Base-by-base conservation (phyloP, 2,113 vertebrate species). In the Microcebus griseorufus region DNA sequence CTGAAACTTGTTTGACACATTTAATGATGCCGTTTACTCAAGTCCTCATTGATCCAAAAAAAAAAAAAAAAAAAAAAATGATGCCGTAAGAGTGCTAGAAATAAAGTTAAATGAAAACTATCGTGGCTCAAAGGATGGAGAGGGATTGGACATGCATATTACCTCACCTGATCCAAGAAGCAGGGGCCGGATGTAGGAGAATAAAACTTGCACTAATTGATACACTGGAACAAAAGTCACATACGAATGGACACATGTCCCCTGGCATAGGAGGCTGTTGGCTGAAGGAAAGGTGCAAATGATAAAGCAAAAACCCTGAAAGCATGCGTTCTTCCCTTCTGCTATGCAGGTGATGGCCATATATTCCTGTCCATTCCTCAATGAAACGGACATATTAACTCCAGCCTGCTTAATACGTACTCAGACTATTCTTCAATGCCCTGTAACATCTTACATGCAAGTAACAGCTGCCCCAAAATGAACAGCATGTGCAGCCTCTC, bases 1-100 rank as follows among this genome's bases (percentile, higher is more conserved):
- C 48, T 73, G 48, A 91, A 86, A 81, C 45, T n/a, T 84, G 64
- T 70, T 97, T 88, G 89, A 85, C 65, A 93, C 76, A 88, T 84
- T 90, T 45, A 91, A 80, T 37, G 37, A 93, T n/a, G n/a, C n/a
- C n/a, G n/a, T n/a, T n/a, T n/a, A n/a, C n/a, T n/a, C n/a, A n/a
- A n/a, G n/a, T n/a, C n/a, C n/a, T n/a, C n/a, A n/a, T n/a, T n/a
- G n/a, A n/a, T n/a, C n/a, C n/a, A n/a, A n/a, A n/a, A n/a, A n/a
- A n/a, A n/a, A n/a, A n/a, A n/a, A n/a, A n/a, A n/a, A n/a, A n/a
- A n/a, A n/a, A n/a, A n/a, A n/a, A n/a, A n/a, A n/a, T n/a, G n/a
- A n/a, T 91, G 88, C 34, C 78, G 4, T 60, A 78, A 72, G 90
- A 89, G 83, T 22, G 18, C 76, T 39, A 81, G 51, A 90, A 93